phyloP scores from a whole-genome alignment of 1,140 invertebrate species.

The Potamilus streckersoni region DNA sequence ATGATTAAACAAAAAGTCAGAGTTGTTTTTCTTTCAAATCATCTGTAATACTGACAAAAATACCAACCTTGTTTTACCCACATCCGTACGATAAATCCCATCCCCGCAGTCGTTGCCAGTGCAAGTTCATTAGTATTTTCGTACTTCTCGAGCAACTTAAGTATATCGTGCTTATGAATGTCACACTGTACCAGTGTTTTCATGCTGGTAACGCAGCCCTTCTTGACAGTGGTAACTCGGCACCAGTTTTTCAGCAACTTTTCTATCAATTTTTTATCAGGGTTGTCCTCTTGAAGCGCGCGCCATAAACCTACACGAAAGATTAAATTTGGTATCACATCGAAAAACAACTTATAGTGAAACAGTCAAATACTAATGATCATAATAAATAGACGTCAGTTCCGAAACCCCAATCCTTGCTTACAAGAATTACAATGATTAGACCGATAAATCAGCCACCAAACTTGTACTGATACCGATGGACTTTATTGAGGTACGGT shows the following conservation, averaged over 20 bases:
- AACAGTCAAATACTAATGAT: too few relatives aligned
- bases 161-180: constrained; percentile 42
- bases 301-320: constrained; percentile 51
- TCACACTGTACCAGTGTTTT: constrained; percentile 47
- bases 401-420: too few relatives aligned
- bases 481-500: too few relatives aligned
- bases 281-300: constrained; percentile 40
- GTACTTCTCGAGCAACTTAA: constrained; percentile 52
- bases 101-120: constrained; percentile 52
- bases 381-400: too few relatives aligned
- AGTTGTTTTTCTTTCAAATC: too few relatives aligned
- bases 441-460: too few relatives aligned
- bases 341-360: too few relatives aligned
- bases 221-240: constrained; percentile 57
- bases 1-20: too few relatives aligned
- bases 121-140: constrained; percentile 58
- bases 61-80: constrained; percentile 53
- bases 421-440: too few relatives aligned
- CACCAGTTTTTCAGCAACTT: constrained; percentile 56
- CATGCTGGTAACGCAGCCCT: constrained; percentile 49
- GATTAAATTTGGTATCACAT: background rate
- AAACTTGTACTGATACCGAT: too few relatives aligned
- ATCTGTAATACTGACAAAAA: background rate
- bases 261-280: constrained; percentile 50
- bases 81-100: constrained; percentile 48